Base-by-base conservation (phyloP, 2,888 invertebrate genomes). In the Cosmia pyralina region DNA sequence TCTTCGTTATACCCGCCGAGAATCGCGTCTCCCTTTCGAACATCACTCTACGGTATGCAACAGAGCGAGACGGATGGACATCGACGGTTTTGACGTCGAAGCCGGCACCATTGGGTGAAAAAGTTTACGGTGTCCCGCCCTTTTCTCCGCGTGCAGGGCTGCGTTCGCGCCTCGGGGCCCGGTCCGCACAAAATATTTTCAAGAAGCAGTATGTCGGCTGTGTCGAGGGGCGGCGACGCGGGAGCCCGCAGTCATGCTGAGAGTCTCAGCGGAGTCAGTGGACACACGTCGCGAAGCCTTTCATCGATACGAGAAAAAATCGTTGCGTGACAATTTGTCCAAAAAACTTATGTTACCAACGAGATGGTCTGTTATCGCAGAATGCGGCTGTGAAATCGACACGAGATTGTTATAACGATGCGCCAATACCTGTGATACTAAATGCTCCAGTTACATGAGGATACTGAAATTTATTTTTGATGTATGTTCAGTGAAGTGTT, bases 201-300 rank as follows among this genome's bases (percentile, higher is more conserved):
- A 93, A 94, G 95, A 93, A 95, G 93, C 93, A 94, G 94, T 93
- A 95, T 94, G 95, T 94, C 95, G 94, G 94, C 90, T 91, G 92
- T 90, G 85, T 87, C 92, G 92, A 94, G 95, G 95, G 95, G 95
- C 94, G 95, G 92, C 95, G 93, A 92, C 94, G 95, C 95, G 95
- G 96, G 96, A 94, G 94, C 94, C 91, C 93, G 94, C 96, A 96
- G 96, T 96, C 96, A 96, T 96, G 96, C 96, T 96, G 96, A 93
- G 96, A 93, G 86, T 90, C 94, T 96, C 96, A 93, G 95, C 95
- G 92, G 93, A 94, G 93, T 88, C 92, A 93, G 93, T 93, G 96
- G 95, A 93, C 94, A 92, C 95, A 95, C 92, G 95, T 92, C 94
- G 96, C 94, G 96, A 94, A 90, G 86, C 91, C 89, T 94, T 93